Evolutionary conservation across 2,888 invertebrate species (phyloP), one percentile per base, ranked within the genome.

Genomic region (Cryptocheilus praepositus): DNA sequence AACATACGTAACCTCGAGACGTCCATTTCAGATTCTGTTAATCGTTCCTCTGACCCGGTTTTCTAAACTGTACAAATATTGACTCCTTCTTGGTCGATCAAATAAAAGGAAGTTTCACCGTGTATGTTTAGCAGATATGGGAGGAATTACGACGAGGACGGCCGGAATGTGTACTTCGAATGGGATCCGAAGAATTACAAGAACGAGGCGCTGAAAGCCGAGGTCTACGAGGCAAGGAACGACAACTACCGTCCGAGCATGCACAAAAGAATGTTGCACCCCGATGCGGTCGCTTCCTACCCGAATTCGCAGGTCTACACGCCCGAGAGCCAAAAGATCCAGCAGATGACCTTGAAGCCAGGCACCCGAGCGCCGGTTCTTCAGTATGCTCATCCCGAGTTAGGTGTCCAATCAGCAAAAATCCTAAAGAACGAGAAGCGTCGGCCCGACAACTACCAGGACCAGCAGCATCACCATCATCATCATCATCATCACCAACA

Each of bases 331-430:
- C 90, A 92, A 0, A 92, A 92, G 76, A 85, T 90, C 49, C 91
- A 92, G 4, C 90, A 91, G 0, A 89, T 92, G 0, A 91, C 91
- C 7, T 92, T 94, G 70, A 94, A 93, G 70, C 93, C 94, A 77
- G 93, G 94, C 36, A 93, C 93, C 0, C 89, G 95, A 49, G 93
- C 93, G 22, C 95, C 95, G 0, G 94, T 95, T 2, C 89, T 95
- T 0, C 94, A 95, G 81, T 95, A 95, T 81, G 95, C 95, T 0
- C 95, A 95, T 84, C 95, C 95, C 0, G 95, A 95, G 79, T 88
- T 95, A 4, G 95, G 95, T 15, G 93, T 94, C 0, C 95, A 95
- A 84, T 93, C 94, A 0, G 94, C 94, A 0, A 93, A 93, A 61
- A 83, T 86, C 11, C 53, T 86, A 11, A 86, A 86, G 62, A 86